These are phyloP conservation scores for Pseudolycoriella hygida DNA, from an alignment of 2,888 invertebrate species.

Conservation along the genomic window DNA sequence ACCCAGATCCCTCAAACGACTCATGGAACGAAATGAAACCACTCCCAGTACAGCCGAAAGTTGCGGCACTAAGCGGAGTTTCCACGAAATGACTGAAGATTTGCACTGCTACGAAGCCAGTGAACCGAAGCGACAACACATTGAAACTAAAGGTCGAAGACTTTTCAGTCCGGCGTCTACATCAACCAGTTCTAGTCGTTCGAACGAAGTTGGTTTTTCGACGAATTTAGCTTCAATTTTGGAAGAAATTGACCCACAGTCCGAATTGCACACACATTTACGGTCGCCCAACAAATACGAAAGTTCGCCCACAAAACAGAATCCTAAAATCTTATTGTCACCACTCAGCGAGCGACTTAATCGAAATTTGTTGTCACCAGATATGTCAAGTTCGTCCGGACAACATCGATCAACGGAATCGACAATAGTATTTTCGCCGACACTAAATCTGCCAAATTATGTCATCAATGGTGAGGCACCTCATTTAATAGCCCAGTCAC, in stretches of 20 bases:
- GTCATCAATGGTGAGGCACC: conserved; percentile 61
- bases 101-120: conserved; percentile 14
- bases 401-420: conserved; percentile 11
- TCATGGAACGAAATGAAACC: conserved; percentile 24
- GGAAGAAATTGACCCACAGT: conserved; percentile 10
- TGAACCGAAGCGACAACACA: conserved; percentile 27
- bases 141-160: conserved; percentile 28
- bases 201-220: neutral
- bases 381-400: conserved; percentile 6
- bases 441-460: conserved; percentile 57
- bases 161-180: conserved; percentile 29
- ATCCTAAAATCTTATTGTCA: conserved; percentile 3
- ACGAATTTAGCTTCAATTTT: conserved; percentile 7
- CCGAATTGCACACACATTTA: conserved; percentile 3
- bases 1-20: conserved; percentile 32
- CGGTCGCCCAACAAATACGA: neutral
- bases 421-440: conserved; percentile 36
- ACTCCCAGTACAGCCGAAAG: conserved; percentile 23
- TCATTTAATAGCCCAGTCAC: conserved; percentile 43
- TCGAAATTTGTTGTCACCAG: neutral
- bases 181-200: neutral
- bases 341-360: conserved; percentile 5
- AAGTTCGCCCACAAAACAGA: conserved; percentile 2
- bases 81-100: conserved; percentile 22
- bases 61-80: conserved; percentile 19